phyloP scores from a whole-genome alignment of 2,888 invertebrate genomes.

The Oscheius sp. region DNA sequence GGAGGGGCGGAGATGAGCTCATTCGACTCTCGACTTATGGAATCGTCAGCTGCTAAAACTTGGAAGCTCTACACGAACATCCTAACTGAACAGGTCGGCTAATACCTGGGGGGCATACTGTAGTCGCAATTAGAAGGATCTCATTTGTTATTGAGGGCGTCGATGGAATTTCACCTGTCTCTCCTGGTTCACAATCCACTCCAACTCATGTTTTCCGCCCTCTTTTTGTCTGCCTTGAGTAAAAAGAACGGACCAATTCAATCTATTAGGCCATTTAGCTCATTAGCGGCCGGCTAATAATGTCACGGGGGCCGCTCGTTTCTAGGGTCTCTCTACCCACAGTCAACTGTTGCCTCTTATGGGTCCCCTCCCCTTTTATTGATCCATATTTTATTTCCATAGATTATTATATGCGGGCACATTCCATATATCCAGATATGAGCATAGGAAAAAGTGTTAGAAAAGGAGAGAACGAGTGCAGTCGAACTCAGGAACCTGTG shows the following conservation, averaged over 20 bases:
- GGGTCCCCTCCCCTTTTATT: no score
- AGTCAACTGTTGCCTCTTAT: no score
- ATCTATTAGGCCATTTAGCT: not conserved
- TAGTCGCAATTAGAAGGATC: not conserved
- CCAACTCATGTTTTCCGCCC: not conserved
- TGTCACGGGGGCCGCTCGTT: no score
- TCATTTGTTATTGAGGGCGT: not conserved
- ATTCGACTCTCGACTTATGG: no score
- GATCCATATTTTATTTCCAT: no score
- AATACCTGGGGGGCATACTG: not conserved
- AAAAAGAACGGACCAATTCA: not conserved
- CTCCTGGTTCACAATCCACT: not conserved
- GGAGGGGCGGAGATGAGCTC: no score
- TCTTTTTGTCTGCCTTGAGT: not conserved
- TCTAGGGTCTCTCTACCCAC: no score
- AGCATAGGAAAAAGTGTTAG: not conserved
- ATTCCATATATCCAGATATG: not conserved
- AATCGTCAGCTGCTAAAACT: constrained; percentile 2
- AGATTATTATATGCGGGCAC: not conserved
- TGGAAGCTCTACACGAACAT: constrained; percentile 23
- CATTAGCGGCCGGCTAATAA: not conserved
- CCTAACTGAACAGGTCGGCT: constrained; percentile 7
- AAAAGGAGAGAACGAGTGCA: not conserved
- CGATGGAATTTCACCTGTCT: not conserved
- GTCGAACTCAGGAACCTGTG: not conserved